phyloP scores from a whole-genome alignment of 1,140 invertebrate species.

The Drosophila navojoa region DNA sequence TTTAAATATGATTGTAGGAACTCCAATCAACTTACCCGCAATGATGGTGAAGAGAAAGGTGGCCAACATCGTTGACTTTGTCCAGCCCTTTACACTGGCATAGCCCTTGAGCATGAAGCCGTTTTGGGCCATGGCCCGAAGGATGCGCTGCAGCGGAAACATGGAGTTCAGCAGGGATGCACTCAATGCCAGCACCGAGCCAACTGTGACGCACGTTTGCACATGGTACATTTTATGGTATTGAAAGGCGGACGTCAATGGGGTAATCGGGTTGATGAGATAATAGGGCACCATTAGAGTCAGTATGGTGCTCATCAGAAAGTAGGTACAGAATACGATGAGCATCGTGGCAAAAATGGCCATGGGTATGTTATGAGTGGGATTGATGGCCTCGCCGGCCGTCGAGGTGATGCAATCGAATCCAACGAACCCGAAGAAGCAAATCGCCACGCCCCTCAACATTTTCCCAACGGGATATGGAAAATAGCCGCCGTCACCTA shows the following conservation, averaged over 20 bases:
- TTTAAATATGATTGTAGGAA: neutral
- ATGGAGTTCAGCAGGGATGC: slow-evolving; percentile 93
- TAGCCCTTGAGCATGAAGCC: slow-evolving; percentile 88
- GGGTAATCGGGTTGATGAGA: slow-evolving; percentile 88
- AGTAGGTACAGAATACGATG: slow-evolving; percentile 92
- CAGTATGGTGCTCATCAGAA: slow-evolving; percentile 92
- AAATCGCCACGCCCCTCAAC: slow-evolving; percentile 93
- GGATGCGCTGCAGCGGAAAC: slow-evolving; percentile 93
- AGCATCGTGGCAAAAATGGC: slow-evolving; percentile 92
- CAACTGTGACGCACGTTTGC: slow-evolving; percentile 92
- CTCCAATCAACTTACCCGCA: slow-evolving; percentile 28
- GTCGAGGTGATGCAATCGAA: slow-evolving; percentile 93
- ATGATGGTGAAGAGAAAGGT: slow-evolving; percentile 91
- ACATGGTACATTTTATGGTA: slow-evolving; percentile 89
- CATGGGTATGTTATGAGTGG: slow-evolving; percentile 93
- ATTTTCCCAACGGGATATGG: slow-evolving; percentile 91
- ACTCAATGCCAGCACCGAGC: slow-evolving; percentile 91
- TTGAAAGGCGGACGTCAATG: slow-evolving; percentile 92
- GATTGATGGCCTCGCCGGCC: slow-evolving; percentile 91
- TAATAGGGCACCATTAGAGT: slow-evolving; percentile 97
- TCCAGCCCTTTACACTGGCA: slow-evolving; percentile 87
- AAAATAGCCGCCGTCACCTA: slow-evolving; percentile 91
- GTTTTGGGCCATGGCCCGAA: slow-evolving; percentile 96
- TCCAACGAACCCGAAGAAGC: slow-evolving; percentile 96
- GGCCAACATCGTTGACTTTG: slow-evolving; percentile 92